A percentile compares a stretch with the other conserved stretches of the same genome.
phyloP scores from a whole-genome alignment of 2,797 vertebrate genomes.

The Cuculus canorus region DNA sequence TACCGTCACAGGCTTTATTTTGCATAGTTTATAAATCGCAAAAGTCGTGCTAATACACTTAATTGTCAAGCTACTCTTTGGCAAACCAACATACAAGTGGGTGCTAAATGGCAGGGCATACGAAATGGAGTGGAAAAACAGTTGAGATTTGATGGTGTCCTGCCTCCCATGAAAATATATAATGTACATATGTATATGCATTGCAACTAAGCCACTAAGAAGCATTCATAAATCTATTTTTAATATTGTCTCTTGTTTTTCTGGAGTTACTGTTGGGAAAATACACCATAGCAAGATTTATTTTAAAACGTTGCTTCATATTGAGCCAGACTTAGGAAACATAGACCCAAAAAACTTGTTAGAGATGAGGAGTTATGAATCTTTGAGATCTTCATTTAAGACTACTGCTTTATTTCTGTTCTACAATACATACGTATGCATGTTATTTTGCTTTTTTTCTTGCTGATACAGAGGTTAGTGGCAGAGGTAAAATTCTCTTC shows the following conservation, averaged over 20 bases:
- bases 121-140: slow-evolving; percentile 14
- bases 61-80: slow-evolving; percentile 28
- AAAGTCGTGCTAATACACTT: slow-evolving; percentile 12
- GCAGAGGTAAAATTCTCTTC: background rate
- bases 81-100: background rate
- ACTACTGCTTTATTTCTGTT: background rate
- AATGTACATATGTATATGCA: background rate
- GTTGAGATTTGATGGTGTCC: background rate
- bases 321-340: background rate
- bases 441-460: background rate
- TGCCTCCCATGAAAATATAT: background rate
- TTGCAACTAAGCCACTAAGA: background rate
- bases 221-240: background rate
- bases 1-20: background rate
- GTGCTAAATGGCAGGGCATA: slow-evolving; percentile 41
- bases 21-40: background rate
- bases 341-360: background rate
- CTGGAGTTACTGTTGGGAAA: background rate
- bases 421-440: accelerated
- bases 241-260: background rate
- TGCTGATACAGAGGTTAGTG: background rate
- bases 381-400: background rate
- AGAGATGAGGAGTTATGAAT: background rate
- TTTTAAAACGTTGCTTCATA: background rate
- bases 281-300: background rate